A percentile compares a stretch with the other conserved stretches of the same genome.
These are phyloP conservation scores for Mythimna albipuncta DNA, from an alignment of 2,888 invertebrate genomes.

Conservation along the genomic window DNA sequence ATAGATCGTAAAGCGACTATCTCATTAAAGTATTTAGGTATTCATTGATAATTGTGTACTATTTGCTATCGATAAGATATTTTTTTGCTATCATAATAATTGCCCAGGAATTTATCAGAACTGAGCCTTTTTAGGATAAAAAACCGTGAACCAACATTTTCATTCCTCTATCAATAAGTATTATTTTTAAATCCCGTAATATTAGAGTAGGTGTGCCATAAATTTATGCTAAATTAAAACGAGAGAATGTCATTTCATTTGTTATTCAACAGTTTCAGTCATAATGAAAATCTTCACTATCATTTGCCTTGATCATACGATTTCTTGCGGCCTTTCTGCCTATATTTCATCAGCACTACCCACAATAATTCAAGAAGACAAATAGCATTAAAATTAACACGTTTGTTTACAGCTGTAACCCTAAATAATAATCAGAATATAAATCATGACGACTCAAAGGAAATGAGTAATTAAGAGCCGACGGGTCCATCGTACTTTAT, in stretches of 20 bases:
- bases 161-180: not conserved
- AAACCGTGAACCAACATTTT: too few species aligned
- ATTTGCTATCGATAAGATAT: not conserved
- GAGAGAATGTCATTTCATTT: too few species aligned
- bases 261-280: not conserved
- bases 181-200: too few species aligned
- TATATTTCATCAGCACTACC: conserved; percentile 16
- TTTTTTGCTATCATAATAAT: not conserved
- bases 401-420: conserved; percentile 39
- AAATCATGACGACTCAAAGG: conserved; percentile 53
- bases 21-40: not conserved
- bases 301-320: not conserved
- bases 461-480: conserved; percentile 57
- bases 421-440: conserved; percentile 52
- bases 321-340: not conserved
- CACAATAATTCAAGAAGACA: conserved; percentile 38
- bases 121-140: too few species aligned
- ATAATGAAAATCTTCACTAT: not conserved
- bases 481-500: conserved; percentile 34
- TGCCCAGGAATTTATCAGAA: not conserved
- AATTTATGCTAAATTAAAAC: too few species aligned
- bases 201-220: too few species aligned
- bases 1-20: not conserved
- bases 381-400: conserved; percentile 39
- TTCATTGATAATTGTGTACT: not conserved